Base-by-base conservation (phyloP, 64 coral and sea anemone species). In the Dendrophyllia cribrosa region DNA sequence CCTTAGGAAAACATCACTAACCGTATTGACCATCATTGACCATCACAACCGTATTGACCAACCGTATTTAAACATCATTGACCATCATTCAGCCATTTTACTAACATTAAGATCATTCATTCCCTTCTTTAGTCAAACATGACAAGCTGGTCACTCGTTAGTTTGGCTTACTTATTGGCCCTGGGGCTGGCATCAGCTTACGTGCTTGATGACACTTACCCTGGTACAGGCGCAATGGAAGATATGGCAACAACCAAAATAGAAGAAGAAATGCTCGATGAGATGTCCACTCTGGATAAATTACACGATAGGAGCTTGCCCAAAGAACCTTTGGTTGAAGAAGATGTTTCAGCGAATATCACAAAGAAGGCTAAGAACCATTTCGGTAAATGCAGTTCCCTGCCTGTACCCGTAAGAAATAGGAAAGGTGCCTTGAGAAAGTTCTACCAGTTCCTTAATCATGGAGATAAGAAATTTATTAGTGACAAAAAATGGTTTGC, bases 111-210 rank as follows among this genome's bases (percentile, higher is more conserved):
- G 14, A 15, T 55, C 16, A 51, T 56, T 77, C n/a, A 24, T 9
- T 63, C 14, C 13, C 16, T 67, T 84, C 12, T 67, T 22, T 24
- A 68, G 80, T 51, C 16, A 84, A 56, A 8, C 80, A 84, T 84
- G 61, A 19, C 59, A n/a, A 47, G 60, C 1, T 45, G 44, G 17
- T 67, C 49, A 43, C 80, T 67, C 4, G 47, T 17, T 51, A 12
- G 60, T 84, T 84, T 84, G 17, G 80, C 21, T 84, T 34, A 68
- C 20, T 13, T 68, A 2, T 51, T 84, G 80, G 62, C 48, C 62
- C 3, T 84, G 9, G 62, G 45, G 8, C 9, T 68, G 62, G n/a
- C 20, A 7, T 23, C 43, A 49, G 47, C 80, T 17, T 84, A 67
- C 62, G 43, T 13, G 14, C 66, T 84, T 14, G 61, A 84, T 8